These are phyloP conservation scores for Acronicta psi DNA, from an alignment of 2,888 invertebrate species.

Conservation along the genomic window DNA sequence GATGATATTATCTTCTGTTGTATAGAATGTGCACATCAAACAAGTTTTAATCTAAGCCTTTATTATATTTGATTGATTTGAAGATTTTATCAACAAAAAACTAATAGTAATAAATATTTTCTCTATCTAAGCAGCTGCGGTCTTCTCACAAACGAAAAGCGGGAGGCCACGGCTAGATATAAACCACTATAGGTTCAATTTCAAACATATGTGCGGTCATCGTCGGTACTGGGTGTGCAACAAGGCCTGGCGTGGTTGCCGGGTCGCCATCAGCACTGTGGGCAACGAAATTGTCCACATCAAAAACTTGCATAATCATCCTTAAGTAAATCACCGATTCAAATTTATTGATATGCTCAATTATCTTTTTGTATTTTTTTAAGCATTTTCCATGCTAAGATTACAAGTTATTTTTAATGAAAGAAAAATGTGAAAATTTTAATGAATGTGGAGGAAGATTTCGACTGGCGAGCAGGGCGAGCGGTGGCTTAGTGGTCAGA, in stretches of 20 bases:
- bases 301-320: constrained; percentile 31
- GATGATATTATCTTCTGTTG: too few relatives aligned
- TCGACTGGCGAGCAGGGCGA: too few relatives aligned
- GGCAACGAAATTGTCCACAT: constrained; percentile 11
- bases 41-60: too few relatives aligned
- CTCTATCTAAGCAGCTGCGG: constrained; percentile 8
- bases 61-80: too few relatives aligned
- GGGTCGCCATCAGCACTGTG: constrained; percentile 21
- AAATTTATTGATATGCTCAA: too few relatives aligned
- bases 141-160: constrained; percentile 30
- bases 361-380: too few relatives aligned
- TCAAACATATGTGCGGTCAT: constrained; percentile 39
- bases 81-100: not conserved
- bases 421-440: too few relatives aligned
- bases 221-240: constrained; percentile 32
- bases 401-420: too few relatives aligned
- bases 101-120: not conserved
- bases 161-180: constrained; percentile 59
- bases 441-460: too few relatives aligned
- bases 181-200: constrained; percentile 56
- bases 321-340: not conserved
- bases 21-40: too few relatives aligned
- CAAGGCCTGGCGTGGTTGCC: constrained; percentile 30
- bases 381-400: too few relatives aligned
- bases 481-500: too few relatives aligned